Conservation (phyloP, 1,140 invertebrate species). For the Bradysia coprophila region DNA sequence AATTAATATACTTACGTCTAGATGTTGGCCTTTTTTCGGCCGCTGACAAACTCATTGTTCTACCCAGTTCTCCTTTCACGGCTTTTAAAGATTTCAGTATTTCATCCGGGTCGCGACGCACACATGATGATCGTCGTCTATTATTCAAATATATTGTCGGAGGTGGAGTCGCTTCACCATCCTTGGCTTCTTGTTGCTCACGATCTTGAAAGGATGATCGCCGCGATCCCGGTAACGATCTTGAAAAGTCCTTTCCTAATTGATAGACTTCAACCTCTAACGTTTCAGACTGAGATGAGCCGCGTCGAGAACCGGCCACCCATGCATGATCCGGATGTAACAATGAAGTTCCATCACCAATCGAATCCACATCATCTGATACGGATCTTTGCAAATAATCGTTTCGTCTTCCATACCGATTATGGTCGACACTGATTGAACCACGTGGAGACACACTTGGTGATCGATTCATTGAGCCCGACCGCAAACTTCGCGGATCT, state of each 20-base stretch:
- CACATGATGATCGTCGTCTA: constrained; percentile 55
- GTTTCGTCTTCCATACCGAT: constrained; percentile 13
- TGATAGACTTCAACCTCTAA: constrained; percentile 71
- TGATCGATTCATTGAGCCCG: constrained; percentile 21
- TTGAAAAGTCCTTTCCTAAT: constrained; percentile 64
- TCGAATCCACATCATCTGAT: constrained; percentile 54
- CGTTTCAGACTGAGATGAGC: constrained; percentile 68
- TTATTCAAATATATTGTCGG: constrained; percentile 39
- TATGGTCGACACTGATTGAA: background rate
- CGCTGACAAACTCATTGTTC: constrained; percentile 56
- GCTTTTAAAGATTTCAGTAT: constrained; percentile 58
- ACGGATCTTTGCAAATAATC: constrained; percentile 45
- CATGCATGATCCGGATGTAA: constrained; percentile 71
- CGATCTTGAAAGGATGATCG: constrained; percentile 62
- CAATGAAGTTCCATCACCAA: constrained; percentile 47
- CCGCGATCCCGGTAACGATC: constrained; percentile 63
- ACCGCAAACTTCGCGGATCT: constrained; percentile 30
- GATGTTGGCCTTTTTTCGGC: constrained; percentile 27
- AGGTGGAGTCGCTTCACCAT: constrained; percentile 29
- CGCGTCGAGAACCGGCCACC: constrained; percentile 50
- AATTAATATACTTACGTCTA: constrained; percentile 37
- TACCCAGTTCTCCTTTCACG: constrained; percentile 56
- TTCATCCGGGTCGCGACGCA: constrained; percentile 61
- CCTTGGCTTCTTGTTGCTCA: constrained; percentile 26
- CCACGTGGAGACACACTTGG: constrained; percentile 61